Evolutionary conservation across 2,888 invertebrate species (phyloP).

Genomic region (Cenopis cana): DNA sequence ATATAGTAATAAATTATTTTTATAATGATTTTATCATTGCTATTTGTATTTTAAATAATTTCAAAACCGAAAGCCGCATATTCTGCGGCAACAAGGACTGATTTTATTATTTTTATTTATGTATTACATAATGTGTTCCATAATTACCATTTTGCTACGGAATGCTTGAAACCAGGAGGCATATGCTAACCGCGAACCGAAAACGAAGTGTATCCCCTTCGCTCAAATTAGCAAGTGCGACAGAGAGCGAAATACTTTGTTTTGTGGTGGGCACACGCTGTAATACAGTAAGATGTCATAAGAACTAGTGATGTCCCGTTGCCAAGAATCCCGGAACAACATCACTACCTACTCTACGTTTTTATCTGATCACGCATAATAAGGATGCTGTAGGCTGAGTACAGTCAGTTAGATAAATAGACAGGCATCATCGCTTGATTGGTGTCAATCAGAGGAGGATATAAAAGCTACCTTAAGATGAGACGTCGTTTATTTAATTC

Average conservation of each 20-base stretch:
- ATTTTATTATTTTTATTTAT: no score
- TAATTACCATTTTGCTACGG: no score
- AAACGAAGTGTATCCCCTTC: no score
- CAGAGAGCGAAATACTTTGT: no score
- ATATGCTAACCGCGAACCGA: no score
- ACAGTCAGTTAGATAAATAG: conserved; percentile 9
- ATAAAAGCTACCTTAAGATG: not conserved
- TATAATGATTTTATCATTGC: conserved; percentile 15
- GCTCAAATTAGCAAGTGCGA: no score
- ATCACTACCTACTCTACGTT: not conserved
- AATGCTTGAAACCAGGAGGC: no score
- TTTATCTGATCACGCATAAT: not conserved
- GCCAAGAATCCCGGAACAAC: not conserved
- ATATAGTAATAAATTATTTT: conserved; percentile 14
- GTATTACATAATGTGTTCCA: no score
- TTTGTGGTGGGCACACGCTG: no score
- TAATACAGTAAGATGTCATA: no score
- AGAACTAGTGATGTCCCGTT: not conserved
- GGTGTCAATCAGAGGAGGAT: conserved; percentile 2
- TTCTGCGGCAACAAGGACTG: not conserved
- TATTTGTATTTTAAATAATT: not conserved
- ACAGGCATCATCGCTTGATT: conserved; percentile 11
- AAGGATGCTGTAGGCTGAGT: not conserved
- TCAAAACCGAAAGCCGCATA: not conserved
- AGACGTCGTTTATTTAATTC: conserved; percentile 25